Percentiles rank a stretch among this genome's conserved stretches.
These are phyloP conservation scores for Crax fasciolata DNA, from an alignment of 2,797 vertebrate genomes.

Conservation along the genomic window DNA sequence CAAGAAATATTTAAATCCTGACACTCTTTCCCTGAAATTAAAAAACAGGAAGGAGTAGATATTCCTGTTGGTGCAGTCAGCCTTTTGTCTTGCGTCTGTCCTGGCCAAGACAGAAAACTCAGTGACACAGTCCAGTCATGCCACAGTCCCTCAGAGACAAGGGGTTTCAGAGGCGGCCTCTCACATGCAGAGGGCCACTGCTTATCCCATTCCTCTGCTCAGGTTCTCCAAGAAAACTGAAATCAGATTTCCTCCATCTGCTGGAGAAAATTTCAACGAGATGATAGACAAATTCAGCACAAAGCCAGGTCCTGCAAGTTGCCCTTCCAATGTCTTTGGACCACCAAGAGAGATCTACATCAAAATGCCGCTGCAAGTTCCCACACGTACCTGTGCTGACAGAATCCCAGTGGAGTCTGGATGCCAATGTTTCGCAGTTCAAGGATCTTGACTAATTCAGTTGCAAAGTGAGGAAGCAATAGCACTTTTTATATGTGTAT, in stretches of 20 bases:
- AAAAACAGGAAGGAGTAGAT: background rate
- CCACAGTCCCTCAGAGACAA: background rate
- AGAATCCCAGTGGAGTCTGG: background rate
- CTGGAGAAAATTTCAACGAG: background rate
- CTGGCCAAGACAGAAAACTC: background rate
- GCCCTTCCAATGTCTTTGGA: background rate
- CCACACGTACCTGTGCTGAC: rapidly evolving
- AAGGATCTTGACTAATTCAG: background rate
- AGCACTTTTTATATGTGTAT: background rate
- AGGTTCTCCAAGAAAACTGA: background rate
- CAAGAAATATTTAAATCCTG: background rate
- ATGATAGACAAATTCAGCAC: background rate
- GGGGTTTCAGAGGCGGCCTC: background rate
- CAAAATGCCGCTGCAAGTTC: background rate
- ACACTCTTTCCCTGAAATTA: background rate
- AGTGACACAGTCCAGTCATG: background rate
- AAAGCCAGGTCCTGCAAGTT: background rate
- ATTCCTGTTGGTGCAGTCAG: background rate
- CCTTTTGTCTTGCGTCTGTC: background rate
- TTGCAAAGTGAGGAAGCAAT: background rate
- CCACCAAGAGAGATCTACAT: background rate
- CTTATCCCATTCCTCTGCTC: background rate
- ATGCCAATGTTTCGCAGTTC: background rate
- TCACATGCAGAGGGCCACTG: rapidly evolving
- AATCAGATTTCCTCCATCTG: background rate